Percentiles rank a stretch among this genome's conserved stretches.
Evolutionary conservation across 2,113 vertebrate genomes (phyloP).

Genomic region (Tenebrosternarchus preto): DNA sequence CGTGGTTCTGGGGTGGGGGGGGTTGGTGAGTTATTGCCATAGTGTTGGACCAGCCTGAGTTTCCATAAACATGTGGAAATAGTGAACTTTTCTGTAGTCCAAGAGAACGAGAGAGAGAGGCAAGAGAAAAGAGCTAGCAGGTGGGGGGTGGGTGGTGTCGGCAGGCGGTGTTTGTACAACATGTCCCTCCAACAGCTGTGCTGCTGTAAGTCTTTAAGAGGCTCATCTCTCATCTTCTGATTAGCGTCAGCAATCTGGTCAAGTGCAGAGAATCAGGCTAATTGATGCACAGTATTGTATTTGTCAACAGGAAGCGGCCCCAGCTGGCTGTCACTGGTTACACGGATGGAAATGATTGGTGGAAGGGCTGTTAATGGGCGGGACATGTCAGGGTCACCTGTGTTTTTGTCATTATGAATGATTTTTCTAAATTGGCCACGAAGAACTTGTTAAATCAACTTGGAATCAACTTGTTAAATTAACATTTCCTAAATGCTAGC

Average conservation of each 20-base stretch:
- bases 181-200: constrained; percentile 49
- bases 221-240: constrained; percentile 49
- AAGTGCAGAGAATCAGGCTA: constrained; percentile 39
- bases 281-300: constrained; percentile 57
- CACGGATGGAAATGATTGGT: constrained; percentile 16
- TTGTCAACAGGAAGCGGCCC: constrained; percentile 51
- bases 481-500: too few species aligned
- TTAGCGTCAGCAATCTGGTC: constrained; percentile 56
- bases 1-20: neutral
- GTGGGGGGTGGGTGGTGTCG: constrained; percentile 11
- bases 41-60: neutral
- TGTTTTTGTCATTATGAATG: constrained; percentile 2
- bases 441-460: too few species aligned
- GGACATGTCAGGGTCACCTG: constrained; percentile 2
- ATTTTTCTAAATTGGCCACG: neutral
- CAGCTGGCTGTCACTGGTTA: constrained; percentile 24
- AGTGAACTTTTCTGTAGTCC: neutral
- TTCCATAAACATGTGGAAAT: neutral
- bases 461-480: too few species aligned
- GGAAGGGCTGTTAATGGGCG: constrained; percentile 7
- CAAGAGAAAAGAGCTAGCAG: neutral
- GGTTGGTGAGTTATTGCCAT: neutral
- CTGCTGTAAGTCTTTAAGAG: constrained; percentile 56
- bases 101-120: constrained; percentile 3
- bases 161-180: constrained; percentile 39